These are phyloP conservation scores for Tetranychus cinnabarinus DNA, from an alignment of 1,140 invertebrate species.

Conservation along the genomic window DNA sequence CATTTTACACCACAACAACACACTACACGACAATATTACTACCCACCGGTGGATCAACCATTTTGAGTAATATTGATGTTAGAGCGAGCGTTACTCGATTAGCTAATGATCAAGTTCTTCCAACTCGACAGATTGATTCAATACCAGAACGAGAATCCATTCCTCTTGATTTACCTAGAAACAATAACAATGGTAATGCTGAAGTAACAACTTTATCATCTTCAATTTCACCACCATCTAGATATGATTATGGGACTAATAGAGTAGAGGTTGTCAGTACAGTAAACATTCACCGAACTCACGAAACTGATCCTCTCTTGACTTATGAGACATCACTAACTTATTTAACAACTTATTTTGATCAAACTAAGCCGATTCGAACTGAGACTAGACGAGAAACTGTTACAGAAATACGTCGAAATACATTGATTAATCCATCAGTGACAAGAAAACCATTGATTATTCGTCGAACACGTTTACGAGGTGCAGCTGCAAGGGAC, in stretches of 20 bases:
- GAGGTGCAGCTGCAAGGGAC: not conserved
- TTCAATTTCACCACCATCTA: too few species aligned
- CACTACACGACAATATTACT: constrained; percentile 2
- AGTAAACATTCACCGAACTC: not conserved
- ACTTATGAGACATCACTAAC: not conserved
- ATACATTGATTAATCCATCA: not conserved
- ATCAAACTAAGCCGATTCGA: not conserved
- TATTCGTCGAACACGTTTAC: not conserved
- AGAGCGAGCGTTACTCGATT: not conserved
- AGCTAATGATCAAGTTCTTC: too few species aligned
- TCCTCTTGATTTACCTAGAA: too few species aligned
- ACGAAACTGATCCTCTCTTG: not conserved
- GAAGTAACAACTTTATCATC: too few species aligned
- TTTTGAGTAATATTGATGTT: constrained; percentile 4
- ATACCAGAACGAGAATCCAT: too few species aligned
- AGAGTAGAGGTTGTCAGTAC: not conserved
- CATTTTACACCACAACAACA: constrained; percentile 4
- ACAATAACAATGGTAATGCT: too few species aligned
- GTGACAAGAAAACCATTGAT: not conserved
- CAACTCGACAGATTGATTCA: too few species aligned
- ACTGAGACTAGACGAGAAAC: not conserved
- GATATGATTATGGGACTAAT: not conserved
- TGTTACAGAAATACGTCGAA: not conserved
- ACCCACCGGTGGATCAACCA: constrained; percentile 2
- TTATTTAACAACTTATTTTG: not conserved